Percentiles rank a stretch among this genome's conserved stretches.
phyloP scores from a whole-genome alignment of 2,797 vertebrate species.

The Sebastes itinus region DNA sequence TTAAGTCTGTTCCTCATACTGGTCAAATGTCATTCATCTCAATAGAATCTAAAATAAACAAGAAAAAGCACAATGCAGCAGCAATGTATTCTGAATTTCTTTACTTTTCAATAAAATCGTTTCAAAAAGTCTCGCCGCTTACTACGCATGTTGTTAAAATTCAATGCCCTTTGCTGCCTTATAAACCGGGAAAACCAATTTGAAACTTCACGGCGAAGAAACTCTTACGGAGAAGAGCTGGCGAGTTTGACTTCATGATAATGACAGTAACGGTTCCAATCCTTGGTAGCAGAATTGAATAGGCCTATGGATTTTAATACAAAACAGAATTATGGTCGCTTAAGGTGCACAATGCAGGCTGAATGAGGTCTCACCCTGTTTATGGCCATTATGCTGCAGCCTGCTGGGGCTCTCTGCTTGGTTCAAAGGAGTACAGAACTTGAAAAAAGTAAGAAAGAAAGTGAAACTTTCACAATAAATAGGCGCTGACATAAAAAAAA shows the following conservation, averaged over 20 bases:
- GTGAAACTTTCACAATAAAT: background rate
- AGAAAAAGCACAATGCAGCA: background rate
- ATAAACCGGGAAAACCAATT: background rate
- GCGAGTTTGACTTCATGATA: slow-evolving; percentile 18
- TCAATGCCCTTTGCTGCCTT: background rate
- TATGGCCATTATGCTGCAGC: slow-evolving; percentile 16
- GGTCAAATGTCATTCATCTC: background rate
- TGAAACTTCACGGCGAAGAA: background rate
- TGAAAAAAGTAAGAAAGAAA: background rate
- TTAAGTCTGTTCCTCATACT: background rate
- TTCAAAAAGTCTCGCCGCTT: background rate
- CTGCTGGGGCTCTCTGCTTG: background rate
- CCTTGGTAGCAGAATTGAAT: slow-evolving; percentile 15
- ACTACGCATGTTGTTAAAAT: background rate
- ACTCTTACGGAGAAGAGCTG: slow-evolving; percentile 12
- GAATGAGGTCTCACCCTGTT: slow-evolving; percentile 19
- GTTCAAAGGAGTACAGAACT: background rate
- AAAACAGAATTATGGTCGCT: slow-evolving; percentile 22
- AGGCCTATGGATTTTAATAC: slow-evolving; percentile 22
- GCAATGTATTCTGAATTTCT: background rate
- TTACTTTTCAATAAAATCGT: background rate
- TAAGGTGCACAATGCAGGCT: slow-evolving; percentile 8
- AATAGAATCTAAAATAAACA: background rate
- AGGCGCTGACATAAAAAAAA: background rate
- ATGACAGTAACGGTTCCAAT: slow-evolving; percentile 9